Evolutionary conservation across 1,140 invertebrate species (phyloP).

Genomic region (Drosophila saltans): DNA sequence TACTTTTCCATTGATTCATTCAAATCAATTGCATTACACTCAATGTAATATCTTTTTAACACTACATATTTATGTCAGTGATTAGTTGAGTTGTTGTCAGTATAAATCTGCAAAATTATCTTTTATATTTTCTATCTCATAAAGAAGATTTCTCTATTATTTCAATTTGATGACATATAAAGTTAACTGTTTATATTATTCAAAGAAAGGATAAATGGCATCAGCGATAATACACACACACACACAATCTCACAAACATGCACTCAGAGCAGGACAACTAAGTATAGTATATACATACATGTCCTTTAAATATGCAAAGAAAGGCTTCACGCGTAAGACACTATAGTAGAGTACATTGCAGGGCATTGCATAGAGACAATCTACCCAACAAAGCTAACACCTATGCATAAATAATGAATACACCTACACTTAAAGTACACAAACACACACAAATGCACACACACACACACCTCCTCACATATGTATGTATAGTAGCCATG

Average conservation of each 20-base stretch:
- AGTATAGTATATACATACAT: conserved; percentile 12
- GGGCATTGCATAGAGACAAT: conserved; percentile 26
- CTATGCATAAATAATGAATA: conserved; percentile 79
- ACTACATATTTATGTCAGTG: too few relatives aligned
- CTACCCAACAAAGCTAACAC: conserved; percentile 60
- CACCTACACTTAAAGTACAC: conserved; percentile 26
- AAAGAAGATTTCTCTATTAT: conserved; percentile 16
- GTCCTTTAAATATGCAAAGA: conserved; percentile 70
- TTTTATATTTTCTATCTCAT: too few relatives aligned
- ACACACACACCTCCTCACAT: conserved; percentile 2
- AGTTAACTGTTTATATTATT: conserved; percentile 69
- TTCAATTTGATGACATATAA: conserved; percentile 39
- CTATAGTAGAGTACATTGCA: conserved; percentile 17
- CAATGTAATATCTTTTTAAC: not conserved
- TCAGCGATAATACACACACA: conserved; percentile 48
- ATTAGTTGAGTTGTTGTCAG: not conserved
- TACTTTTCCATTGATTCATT: not conserved
- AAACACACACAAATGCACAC: conserved; percentile 28
- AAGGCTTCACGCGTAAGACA: conserved; percentile 58
- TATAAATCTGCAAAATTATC: too few relatives aligned
- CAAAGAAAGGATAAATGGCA: conserved; percentile 67
- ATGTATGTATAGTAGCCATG: conserved; percentile 33
- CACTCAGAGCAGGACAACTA: conserved; percentile 5
- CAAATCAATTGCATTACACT: not conserved
- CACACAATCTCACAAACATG: conserved; percentile 13